phyloP scores from a whole-genome alignment of 2,113 vertebrate species.

The Pteronura brasiliensis region DNA sequence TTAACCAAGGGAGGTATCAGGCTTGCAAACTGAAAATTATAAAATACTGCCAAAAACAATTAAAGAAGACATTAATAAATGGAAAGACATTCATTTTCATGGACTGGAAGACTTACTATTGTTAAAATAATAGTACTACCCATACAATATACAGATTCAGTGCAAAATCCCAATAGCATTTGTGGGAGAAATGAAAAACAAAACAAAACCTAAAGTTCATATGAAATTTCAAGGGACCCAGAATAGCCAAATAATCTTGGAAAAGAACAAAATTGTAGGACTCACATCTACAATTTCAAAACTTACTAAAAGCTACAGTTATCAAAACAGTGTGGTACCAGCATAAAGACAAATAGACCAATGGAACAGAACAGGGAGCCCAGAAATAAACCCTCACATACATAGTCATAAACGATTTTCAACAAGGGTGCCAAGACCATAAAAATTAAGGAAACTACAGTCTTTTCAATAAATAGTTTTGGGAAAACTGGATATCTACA shows the following conservation, averaged over 20 bases:
- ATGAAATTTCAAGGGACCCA: neutral
- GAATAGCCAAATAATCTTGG: neutral
- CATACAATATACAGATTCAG: neutral
- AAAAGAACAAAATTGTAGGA: neutral
- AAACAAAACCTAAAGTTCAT: neutral
- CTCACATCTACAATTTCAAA: neutral
- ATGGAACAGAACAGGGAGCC: neutral
- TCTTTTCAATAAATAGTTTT: neutral
- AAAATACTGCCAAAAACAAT: neutral
- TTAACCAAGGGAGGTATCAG: neutral
- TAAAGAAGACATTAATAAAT: neutral
- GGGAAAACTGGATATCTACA: neutral
- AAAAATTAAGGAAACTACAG: neutral
- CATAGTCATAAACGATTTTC: neutral
- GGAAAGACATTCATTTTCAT: neutral
- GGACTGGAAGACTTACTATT: neutral
- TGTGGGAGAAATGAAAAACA: slow-evolving; percentile 1
- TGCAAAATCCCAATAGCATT: neutral
- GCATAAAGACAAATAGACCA: neutral
- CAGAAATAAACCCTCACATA: neutral
- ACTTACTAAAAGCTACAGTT: neutral
- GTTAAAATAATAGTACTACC: neutral
- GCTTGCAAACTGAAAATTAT: neutral
- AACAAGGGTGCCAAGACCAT: neutral
- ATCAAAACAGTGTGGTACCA: neutral